Percentiles rank a stretch among this genome's conserved stretches.
Conservation (phyloP, 2,888 invertebrate genomes). For the Sphaerolaimus hirsutus region DNA sequence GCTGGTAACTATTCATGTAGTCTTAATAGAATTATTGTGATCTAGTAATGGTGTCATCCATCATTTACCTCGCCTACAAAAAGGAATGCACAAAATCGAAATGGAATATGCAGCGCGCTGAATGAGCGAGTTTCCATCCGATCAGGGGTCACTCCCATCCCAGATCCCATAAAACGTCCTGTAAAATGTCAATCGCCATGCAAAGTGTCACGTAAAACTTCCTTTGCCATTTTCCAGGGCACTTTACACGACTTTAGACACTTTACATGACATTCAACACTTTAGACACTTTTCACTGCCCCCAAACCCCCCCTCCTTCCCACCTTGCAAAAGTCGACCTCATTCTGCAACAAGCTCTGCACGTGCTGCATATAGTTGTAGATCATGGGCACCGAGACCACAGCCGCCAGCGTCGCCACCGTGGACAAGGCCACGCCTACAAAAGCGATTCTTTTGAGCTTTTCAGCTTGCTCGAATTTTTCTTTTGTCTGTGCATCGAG, state of each 20-base stretch:
- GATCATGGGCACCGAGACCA: conserved; percentile 17
- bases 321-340: conserved; percentile 21
- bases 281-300: too few relatives aligned
- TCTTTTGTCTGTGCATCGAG: conserved; percentile 12
- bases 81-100: background rate
- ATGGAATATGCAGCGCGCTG: background rate
- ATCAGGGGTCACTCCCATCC: too few relatives aligned
- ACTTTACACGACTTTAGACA: too few relatives aligned
- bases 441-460: conserved; percentile 18
- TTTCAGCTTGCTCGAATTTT: conserved; percentile 16
- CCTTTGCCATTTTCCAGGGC: too few relatives aligned
- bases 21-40: too few relatives aligned
- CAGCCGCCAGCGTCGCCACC: conserved; percentile 17
- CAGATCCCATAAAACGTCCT: too few relatives aligned
- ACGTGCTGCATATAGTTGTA: conserved; percentile 22
- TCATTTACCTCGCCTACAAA: background rate
- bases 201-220: too few relatives aligned
- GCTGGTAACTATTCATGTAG: too few relatives aligned
- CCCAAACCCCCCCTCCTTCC: too few relatives aligned
- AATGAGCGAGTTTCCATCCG: background rate
- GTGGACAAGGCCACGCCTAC: conserved; percentile 18
- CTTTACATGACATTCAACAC: too few relatives aligned
- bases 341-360: conserved; percentile 18
- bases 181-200: too few relatives aligned
- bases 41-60: background rate